Conservation (phyloP, 2,888 invertebrate genomes). For the Myopa tessellatipennis region DNA sequence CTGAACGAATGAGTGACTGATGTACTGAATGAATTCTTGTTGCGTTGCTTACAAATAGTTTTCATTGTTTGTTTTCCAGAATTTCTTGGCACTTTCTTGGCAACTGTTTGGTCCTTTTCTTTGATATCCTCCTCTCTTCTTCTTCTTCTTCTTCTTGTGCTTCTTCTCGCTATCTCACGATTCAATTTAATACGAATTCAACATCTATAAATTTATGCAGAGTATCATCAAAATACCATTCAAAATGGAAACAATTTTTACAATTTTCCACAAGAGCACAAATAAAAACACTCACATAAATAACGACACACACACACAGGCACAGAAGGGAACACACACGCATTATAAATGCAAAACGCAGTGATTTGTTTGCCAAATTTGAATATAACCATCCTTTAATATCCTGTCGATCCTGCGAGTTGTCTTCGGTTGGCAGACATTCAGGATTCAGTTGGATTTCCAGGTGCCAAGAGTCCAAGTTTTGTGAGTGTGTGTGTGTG, state of each 20-base stretch:
- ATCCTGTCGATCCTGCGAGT: slow-evolving; percentile 33
- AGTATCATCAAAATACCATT: slow-evolving; percentile 49
- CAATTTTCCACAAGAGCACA: slow-evolving; percentile 1
- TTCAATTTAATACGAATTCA: slow-evolving; percentile 48
- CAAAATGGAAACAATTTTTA: slow-evolving; percentile 25
- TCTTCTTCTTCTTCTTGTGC: not conserved
- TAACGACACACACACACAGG: slow-evolving; percentile 19
- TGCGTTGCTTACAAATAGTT: not conserved
- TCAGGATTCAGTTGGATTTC: slow-evolving; percentile 18
- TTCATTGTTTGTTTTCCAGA: not conserved
- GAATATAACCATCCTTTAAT: slow-evolving; percentile 53
- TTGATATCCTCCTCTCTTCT: not conserved
- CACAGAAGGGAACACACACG: not conserved
- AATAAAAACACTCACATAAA: slow-evolving; percentile 1
- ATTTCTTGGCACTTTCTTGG: slow-evolving; percentile 6
- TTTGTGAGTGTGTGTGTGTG: not conserved
- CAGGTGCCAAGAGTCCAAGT: slow-evolving; percentile 30
- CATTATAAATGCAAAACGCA: slow-evolving; percentile 38
- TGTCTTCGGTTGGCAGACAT: not conserved
- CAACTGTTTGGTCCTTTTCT: not conserved
- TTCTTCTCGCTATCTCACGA: too few species aligned
- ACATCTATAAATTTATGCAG: slow-evolving; percentile 55
- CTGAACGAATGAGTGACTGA: not conserved
- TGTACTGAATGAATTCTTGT: too few species aligned
- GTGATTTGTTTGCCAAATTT: slow-evolving; percentile 53